These are phyloP conservation scores for Fabriciana adippe DNA, from an alignment of 2,888 invertebrate genomes.

Conservation along the genomic window DNA sequence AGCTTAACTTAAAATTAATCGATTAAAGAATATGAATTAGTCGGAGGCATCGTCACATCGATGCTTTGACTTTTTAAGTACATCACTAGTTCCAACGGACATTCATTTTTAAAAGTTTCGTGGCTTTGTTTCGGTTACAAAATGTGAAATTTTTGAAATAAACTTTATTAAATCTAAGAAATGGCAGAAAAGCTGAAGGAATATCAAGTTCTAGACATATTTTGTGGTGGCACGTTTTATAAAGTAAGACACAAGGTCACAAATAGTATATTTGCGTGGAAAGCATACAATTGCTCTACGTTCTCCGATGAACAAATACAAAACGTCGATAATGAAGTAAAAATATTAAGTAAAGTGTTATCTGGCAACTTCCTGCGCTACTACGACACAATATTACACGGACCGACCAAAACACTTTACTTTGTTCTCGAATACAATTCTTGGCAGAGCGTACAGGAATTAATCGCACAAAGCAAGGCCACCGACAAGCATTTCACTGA, in stretches of 20 bases:
- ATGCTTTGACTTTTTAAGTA: conserved; percentile 8
- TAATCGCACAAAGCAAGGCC: conserved; percentile 59
- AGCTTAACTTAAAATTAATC: not conserved
- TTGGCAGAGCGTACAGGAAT: conserved; percentile 67
- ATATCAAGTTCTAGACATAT: conserved; percentile 78
- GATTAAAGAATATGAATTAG: not conserved
- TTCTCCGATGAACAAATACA: conserved; percentile 72
- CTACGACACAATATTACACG: conserved; percentile 74
- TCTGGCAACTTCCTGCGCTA: conserved; percentile 66
- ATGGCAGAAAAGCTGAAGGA: conserved; percentile 74
- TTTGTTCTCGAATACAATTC: conserved; percentile 72
- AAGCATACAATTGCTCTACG: conserved; percentile 73
- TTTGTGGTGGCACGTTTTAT: conserved; percentile 76
- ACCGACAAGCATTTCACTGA: conserved; percentile 63
- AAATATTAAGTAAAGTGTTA: conserved; percentile 65
- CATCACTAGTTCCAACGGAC: conserved; percentile 56
- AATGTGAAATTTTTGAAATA: conserved; percentile 58
- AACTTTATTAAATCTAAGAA: conserved; percentile 41
- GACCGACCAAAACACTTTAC: conserved; percentile 74
- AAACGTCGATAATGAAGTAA: conserved; percentile 71
- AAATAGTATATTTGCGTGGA: conserved; percentile 77
- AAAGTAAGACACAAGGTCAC: conserved; percentile 80
- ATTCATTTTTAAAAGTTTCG: conserved; percentile 60
- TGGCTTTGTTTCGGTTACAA: conserved; percentile 73
- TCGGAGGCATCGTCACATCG: not conserved